A percentile compares a stretch with the other conserved stretches of the same genome.
These are phyloP conservation scores for Boloria selene DNA, from an alignment of 2,888 invertebrate genomes.

Conservation along the genomic window DNA sequence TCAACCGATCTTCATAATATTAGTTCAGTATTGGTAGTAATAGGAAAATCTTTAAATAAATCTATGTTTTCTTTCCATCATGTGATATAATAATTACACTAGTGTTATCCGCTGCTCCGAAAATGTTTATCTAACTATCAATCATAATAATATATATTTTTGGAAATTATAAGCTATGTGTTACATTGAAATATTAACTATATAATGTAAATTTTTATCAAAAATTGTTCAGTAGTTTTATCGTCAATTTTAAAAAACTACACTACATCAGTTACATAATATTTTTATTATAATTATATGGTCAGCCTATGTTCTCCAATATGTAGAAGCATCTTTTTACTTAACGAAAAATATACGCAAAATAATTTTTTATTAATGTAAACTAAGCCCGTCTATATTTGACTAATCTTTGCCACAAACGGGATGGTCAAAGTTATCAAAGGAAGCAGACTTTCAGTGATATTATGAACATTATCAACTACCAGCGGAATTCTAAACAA, in stretches of 20 bases:
- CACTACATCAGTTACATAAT: background rate
- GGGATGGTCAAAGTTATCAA: conserved; percentile 65
- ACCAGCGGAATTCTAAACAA: conserved; percentile 53
- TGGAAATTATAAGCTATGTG: too few species aligned
- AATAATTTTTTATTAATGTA: background rate
- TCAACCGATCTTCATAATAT: too few species aligned
- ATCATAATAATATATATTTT: too few species aligned
- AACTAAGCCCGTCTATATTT: conserved; percentile 26
- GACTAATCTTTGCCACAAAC: conserved; percentile 57
- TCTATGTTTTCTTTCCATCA: too few species aligned
- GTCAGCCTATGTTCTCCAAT: background rate
- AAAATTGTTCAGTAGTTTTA: background rate
- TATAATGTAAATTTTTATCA: too few species aligned
- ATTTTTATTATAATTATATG: background rate
- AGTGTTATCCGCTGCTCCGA: too few species aligned
- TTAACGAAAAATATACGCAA: background rate
- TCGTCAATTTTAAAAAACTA: background rate
- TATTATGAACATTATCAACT: conserved; percentile 65
- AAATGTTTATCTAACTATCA: too few species aligned
- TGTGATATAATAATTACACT: too few species aligned
- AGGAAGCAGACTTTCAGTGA: conserved; percentile 65
- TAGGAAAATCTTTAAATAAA: too few species aligned
- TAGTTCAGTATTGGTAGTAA: too few species aligned
- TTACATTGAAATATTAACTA: too few species aligned
- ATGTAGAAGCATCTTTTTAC: background rate